Conservation (phyloP, 1,140 invertebrate species). For the Monochamus saltuarius region DNA sequence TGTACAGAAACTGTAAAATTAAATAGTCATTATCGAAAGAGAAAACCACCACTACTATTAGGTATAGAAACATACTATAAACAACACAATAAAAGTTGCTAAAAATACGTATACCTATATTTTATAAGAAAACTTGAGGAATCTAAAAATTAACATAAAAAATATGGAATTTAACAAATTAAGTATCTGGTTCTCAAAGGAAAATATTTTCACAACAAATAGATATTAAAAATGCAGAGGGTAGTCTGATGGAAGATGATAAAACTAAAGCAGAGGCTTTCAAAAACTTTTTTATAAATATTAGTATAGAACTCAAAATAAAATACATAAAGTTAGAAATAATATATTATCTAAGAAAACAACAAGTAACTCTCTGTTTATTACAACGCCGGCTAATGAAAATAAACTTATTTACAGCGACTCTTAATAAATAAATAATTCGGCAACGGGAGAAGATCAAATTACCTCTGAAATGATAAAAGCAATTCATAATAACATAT, state of each 20-base stretch:
- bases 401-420: conserved; percentile 4
- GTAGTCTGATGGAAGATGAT: conserved; percentile 1
- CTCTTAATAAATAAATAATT: conserved; percentile 3
- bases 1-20: conserved; percentile 3
- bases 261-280: not conserved
- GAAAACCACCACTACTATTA: too few relatives aligned
- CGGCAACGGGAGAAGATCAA: not conserved
- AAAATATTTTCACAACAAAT: not conserved
- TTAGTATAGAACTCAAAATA: conserved; percentile 1
- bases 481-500: not conserved
- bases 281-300: conserved; percentile 5
- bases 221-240: not conserved
- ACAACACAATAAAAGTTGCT: not conserved
- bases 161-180: conserved; percentile 2
- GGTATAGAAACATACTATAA: conserved; percentile 10
- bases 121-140: not conserved
- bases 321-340: conserved; percentile 1
- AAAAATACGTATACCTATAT: too few relatives aligned
- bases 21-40: not conserved
- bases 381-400: not conserved
- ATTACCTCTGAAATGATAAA: not conserved
- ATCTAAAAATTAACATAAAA: conserved; percentile 2
- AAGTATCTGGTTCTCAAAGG: not conserved
- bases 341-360: not conserved
- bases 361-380: conserved; percentile 5